These are phyloP conservation scores for Matsumurasca onukii DNA, from an alignment of 1,140 invertebrate genomes.

Conservation along the genomic window DNA sequence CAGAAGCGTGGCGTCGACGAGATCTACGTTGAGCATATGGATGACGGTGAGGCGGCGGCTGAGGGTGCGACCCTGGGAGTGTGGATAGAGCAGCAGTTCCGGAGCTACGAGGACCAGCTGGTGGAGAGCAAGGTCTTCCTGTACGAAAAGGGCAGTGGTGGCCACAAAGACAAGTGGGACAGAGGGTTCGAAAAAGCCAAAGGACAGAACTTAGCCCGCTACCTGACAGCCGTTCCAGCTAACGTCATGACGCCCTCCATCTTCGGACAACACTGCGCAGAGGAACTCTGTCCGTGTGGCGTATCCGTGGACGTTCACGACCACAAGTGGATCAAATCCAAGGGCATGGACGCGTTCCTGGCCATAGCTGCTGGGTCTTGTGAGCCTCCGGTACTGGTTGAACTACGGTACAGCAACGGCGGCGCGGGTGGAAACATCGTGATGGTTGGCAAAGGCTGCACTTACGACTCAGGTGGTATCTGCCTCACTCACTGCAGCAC, in stretches of 20 bases:
- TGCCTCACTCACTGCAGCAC: not conserved
- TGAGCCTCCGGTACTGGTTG: constrained; percentile 56
- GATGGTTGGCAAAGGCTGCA: constrained; percentile 43
- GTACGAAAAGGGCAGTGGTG: constrained; percentile 5
- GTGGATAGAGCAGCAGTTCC: constrained; percentile 67
- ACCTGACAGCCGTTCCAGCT: too few relatives aligned
- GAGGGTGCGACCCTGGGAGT: constrained; percentile 65
- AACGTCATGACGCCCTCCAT: constrained; percentile 83
- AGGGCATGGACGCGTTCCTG: constrained; percentile 58
- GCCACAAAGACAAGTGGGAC: too few relatives aligned
- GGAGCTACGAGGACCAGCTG: constrained; percentile 56
- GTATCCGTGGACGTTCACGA: constrained; percentile 49
- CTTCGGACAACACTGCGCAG: too few relatives aligned
- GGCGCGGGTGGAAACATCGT: constrained; percentile 44
- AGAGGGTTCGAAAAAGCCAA: too few relatives aligned
- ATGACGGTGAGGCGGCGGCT: constrained; percentile 70
- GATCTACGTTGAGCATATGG: constrained; percentile 67
- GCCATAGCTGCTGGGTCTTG: constrained; percentile 55
- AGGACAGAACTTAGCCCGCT: too few relatives aligned
- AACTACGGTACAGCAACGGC: constrained; percentile 48
- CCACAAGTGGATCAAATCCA: constrained; percentile 52
- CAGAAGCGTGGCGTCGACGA: constrained; percentile 41
- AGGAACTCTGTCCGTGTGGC: constrained; percentile 37
- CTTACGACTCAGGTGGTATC: not conserved
- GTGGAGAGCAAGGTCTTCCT: constrained; percentile 47